Evolutionary conservation across 2,113 vertebrate species (phyloP).

Genomic region (Gallinago jamesoni): DNA sequence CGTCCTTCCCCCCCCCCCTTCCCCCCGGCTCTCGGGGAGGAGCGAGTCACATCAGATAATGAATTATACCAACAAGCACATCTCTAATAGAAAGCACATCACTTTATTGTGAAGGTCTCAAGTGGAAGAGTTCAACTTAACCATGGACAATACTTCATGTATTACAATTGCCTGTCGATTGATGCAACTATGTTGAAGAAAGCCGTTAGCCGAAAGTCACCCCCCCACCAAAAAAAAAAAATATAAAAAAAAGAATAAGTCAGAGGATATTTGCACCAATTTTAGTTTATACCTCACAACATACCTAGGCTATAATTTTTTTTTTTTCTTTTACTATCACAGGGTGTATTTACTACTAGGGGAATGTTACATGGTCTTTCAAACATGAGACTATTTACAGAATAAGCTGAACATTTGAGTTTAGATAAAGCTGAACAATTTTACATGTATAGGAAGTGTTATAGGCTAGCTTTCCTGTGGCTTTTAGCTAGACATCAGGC

Average conservation of each 20-base stretch:
- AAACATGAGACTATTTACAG: constrained; percentile 67
- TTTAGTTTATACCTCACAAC: constrained; percentile 69
- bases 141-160: constrained; percentile 79
- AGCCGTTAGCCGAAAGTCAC: constrained; percentile 59
- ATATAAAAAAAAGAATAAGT: background rate
- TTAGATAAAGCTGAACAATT: constrained; percentile 67
- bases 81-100: constrained; percentile 83
- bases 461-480: constrained; percentile 69
- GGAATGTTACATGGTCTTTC: constrained; percentile 69
- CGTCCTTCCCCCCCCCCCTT: background rate
- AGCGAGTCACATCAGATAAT: constrained; percentile 55
- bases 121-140: constrained; percentile 81
- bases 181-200: constrained; percentile 72
- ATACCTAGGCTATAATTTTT: constrained; percentile 56
- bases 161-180: constrained; percentile 77
- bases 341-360: constrained; percentile 64
- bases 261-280: constrained; percentile 69
- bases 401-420: constrained; percentile 57
- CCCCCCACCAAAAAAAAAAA: background rate
- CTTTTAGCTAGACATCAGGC: constrained; percentile 73
- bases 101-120: constrained; percentile 83
- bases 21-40: background rate
- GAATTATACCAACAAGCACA: constrained; percentile 80
- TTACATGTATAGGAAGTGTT: constrained; percentile 66
- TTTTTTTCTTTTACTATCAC: constrained; percentile 30